A percentile compares a stretch with the other conserved stretches of the same genome.
Conservation (phyloP, 2,888 invertebrate genomes). For the Tetheella fluctuosa region DNA sequence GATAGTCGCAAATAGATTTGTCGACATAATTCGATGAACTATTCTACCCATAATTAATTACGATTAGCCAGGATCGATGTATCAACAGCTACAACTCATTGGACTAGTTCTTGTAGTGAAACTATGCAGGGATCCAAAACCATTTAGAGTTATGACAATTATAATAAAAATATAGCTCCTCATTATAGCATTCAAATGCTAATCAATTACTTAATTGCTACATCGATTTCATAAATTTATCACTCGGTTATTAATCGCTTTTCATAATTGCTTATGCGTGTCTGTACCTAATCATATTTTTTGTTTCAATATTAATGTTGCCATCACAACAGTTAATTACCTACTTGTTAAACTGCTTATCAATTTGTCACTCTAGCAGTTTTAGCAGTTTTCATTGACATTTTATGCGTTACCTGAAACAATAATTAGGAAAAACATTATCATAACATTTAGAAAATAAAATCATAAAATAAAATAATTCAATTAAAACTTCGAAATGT, state of each 20-base stretch:
- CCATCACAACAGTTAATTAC: not conserved
- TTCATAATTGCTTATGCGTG: slow-evolving; percentile 28
- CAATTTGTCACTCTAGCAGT: not conserved
- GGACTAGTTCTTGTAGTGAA: slow-evolving; percentile 76
- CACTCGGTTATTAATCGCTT: slow-evolving; percentile 27
- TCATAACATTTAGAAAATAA: not conserved
- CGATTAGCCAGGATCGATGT: slow-evolving; percentile 72
- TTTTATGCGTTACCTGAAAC: slow-evolving; percentile 55
- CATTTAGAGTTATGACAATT: slow-evolving; percentile 55
- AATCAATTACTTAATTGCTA: slow-evolving; percentile 31
- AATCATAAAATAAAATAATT: too few species aligned
- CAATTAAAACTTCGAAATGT: too few species aligned
- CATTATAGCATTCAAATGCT: slow-evolving; percentile 29
- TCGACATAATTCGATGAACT: slow-evolving; percentile 73
- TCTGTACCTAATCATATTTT: slow-evolving; percentile 9
- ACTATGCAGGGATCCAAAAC: slow-evolving; percentile 67
- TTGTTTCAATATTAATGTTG: slow-evolving; percentile 6
- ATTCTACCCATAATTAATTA: slow-evolving; percentile 77
- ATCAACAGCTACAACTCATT: slow-evolving; percentile 49
- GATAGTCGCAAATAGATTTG: slow-evolving; percentile 65
- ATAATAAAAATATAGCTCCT: slow-evolving; percentile 24
- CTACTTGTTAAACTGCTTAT: slow-evolving; percentile 7
- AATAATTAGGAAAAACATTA: slow-evolving; percentile 19
- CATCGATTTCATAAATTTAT: slow-evolving; percentile 34
- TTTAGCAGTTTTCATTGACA: slow-evolving; percentile 16